phyloP scores from a whole-genome alignment of 2,113 vertebrate species.

The Pogonocichla stellata region DNA sequence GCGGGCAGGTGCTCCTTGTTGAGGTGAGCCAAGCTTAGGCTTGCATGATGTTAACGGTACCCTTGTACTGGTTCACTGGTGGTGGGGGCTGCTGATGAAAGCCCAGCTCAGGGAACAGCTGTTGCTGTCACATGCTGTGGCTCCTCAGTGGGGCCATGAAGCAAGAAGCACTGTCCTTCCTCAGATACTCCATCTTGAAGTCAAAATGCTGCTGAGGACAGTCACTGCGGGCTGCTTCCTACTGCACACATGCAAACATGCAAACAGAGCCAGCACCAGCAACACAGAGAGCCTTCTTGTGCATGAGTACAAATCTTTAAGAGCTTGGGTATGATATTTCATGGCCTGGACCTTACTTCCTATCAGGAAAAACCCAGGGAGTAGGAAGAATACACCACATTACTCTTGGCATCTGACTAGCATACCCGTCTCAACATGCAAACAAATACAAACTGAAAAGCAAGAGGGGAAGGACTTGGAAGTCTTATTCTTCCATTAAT shows the following conservation, averaged over 20 bases:
- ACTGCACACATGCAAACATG: background rate
- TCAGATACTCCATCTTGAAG: background rate
- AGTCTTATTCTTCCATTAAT: background rate
- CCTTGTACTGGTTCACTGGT: constrained; percentile 55
- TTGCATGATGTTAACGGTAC: constrained; percentile 40
- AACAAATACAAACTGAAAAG: constrained; percentile 10
- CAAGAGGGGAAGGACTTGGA: background rate
- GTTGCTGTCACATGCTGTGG: constrained; percentile 27
- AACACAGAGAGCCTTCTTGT: background rate
- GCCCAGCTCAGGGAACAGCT: constrained; percentile 71
- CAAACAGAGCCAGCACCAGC: background rate
- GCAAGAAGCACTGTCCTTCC: constrained; percentile 44
- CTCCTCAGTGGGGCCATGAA: constrained; percentile 67
- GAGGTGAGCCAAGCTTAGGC: constrained; percentile 65
- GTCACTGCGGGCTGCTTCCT: background rate
- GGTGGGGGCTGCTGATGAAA: constrained; percentile 61
- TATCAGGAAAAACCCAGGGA: background rate
- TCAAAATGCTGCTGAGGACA: background rate
- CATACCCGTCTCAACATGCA: background rate
- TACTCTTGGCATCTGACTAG: background rate
- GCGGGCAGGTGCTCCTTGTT: constrained; percentile 50
- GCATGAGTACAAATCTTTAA: background rate
- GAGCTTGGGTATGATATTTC: background rate
- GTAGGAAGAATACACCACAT: background rate
- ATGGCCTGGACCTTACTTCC: background rate